A percentile compares a stretch with the other conserved stretches of the same genome.
Evolutionary conservation across 2,113 vertebrate genomes (phyloP).

Genomic region (Corythoichthys haematopterus): DNA sequence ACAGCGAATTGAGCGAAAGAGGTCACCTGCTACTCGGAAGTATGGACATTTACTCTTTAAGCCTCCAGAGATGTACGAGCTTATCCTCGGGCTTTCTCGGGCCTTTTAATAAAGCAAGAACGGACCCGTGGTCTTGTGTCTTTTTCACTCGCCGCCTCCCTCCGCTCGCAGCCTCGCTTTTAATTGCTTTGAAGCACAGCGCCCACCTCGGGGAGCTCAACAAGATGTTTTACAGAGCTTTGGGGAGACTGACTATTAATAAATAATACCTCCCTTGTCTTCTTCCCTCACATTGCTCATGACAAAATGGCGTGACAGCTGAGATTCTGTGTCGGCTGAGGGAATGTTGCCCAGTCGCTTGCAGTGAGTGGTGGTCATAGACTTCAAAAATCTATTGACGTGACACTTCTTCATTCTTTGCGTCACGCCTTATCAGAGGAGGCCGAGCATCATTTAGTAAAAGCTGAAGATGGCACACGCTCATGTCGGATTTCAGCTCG

Average conservation of each 20-base stretch:
- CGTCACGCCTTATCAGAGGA: too few species aligned
- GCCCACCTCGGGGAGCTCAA: conserved; percentile 61
- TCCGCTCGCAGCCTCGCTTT: conserved; percentile 46
- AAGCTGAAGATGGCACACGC: too few species aligned
- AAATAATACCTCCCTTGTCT: conserved; percentile 60
- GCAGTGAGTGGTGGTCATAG: neutral
- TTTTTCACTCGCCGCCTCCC: conserved; percentile 25
- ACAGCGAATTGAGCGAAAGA: neutral
- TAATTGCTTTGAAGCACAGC: conserved; percentile 69
- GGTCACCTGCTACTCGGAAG: neutral
- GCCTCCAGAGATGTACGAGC: conserved; percentile 14
- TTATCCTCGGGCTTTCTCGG: conserved; percentile 6
- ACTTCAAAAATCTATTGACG: too few species aligned
- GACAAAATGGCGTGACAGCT: conserved; percentile 6
- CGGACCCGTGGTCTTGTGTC: conserved; percentile 24
- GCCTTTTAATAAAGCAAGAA: conserved; percentile 20
- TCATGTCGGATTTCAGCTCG: too few species aligned
- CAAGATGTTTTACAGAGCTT: conserved; percentile 70
- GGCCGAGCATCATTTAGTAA: too few species aligned
- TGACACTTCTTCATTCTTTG: too few species aligned
- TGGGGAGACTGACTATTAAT: conserved; percentile 64
- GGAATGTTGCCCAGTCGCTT: conserved; percentile 17
- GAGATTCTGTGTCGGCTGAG: conserved; percentile 3
- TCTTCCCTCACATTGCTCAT: conserved; percentile 23
- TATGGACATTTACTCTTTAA: conserved; percentile 11